Evolutionary conservation across 2,113 vertebrate genomes (phyloP), one percentile per base, ranked within the genome.

Genomic region (Pterocles orientalis): DNA sequence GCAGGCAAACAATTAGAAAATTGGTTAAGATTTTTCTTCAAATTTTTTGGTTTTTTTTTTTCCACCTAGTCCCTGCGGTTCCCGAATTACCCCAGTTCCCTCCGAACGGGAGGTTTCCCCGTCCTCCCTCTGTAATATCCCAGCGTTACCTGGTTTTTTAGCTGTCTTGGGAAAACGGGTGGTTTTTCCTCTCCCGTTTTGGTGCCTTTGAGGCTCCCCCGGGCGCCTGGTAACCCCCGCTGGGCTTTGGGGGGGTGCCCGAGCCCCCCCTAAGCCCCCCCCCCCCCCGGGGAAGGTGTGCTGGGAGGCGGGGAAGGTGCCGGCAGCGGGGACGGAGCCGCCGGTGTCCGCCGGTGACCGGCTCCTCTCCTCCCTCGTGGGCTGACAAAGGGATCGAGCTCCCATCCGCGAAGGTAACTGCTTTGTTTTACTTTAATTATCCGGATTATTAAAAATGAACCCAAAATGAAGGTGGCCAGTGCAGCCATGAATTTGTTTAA

Each of bases 181-280:
- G 25, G 4, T 19, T 71, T 86, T 45, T 45, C 19, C 62, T 24
- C 24, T 51, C 18, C 29, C 23, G 1, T 34, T 82, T 72, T 4
- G 26, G 23, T 21, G 11, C 2, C 61, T 34, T 9, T 6, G 73
- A 12, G 45, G 56, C 1, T 62, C 62, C 19, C 23, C 34, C 8
- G 11, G 25, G 58, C 3, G 0, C 41, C 14, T 5, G 23, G 18
- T 4, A 31, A 3, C 15, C 21, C 28, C 21, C 25, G 18, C 29
- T 8, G 73, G 26, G 26, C 10, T 43, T 19, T 34, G 9, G 21
- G 31, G 82, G n/a, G 39, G 14, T 8, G 16, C 14, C 3, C 2
- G 10, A 3, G 1, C 3, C 7, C 84, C 50, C 57, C 17, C 1
- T 5, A 6, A 16, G 1, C 4, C n/a, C 41, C 4, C 9, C 54